Conservation (phyloP, 37 sponge, comb jelly and placozoan genomes). For the Agelas oroides region DNA sequence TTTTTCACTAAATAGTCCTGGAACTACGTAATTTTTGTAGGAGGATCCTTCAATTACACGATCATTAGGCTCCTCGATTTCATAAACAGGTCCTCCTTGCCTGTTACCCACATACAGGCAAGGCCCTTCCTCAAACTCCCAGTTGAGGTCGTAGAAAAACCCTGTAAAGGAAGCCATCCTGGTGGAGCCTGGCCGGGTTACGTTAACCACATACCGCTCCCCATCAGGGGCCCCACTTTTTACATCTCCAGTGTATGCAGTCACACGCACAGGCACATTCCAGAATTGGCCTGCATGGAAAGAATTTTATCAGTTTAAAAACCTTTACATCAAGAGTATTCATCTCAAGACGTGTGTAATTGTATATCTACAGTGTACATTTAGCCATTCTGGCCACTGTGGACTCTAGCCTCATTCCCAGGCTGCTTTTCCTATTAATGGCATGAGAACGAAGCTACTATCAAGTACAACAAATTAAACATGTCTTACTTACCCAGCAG, state of each 20-base stretch:
- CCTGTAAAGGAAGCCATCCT: slow-evolving; percentile 47
- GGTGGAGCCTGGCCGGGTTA: background rate
- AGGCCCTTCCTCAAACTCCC: slow-evolving; percentile 26
- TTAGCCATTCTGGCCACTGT: too few species aligned
- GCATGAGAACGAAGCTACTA: background rate
- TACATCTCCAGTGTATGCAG: slow-evolving; percentile 17
- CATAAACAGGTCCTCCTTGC: slow-evolving; percentile 50
- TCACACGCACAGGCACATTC: slow-evolving; percentile 68
- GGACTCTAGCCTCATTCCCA: too few species aligned
- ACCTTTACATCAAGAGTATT: too few species aligned
- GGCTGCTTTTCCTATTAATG: background rate
- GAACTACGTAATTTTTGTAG: slow-evolving; percentile 13
- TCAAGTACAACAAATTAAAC: too few species aligned
- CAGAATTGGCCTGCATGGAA: slow-evolving; percentile 81
- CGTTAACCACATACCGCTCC: slow-evolving; percentile 12
- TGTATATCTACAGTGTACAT: too few species aligned
- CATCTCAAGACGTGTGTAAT: too few species aligned
- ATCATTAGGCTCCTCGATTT: slow-evolving; percentile 21
- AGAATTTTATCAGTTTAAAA: too few species aligned
- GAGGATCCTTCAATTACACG: slow-evolving; percentile 58
- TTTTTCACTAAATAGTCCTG: slow-evolving; percentile 7
- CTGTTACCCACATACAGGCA: slow-evolving; percentile 71
- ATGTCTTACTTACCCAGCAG: slow-evolving; percentile 54
- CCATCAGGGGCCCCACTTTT: background rate
- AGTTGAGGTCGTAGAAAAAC: slow-evolving; percentile 40